A percentile compares a stretch with the other conserved stretches of the same genome.
phyloP scores from a whole-genome alignment of 2,888 invertebrate species.

The Gisinianus flammeolus region DNA sequence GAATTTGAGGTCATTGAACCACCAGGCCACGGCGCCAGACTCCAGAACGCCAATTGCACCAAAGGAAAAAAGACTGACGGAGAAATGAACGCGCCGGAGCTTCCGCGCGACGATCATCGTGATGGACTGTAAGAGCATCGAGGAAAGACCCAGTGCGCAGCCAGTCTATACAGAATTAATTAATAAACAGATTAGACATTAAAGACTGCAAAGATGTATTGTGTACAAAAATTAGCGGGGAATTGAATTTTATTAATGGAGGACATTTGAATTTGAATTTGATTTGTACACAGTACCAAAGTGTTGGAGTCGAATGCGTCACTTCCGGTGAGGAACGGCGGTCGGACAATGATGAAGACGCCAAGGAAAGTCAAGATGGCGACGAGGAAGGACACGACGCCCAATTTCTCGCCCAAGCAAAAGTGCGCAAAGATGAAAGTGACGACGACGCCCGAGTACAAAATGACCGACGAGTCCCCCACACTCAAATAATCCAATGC shows the following conservation, averaged over 20 bases:
- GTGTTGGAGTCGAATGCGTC: background rate
- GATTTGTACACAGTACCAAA: no score
- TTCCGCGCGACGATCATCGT: slow-evolving; percentile 48
- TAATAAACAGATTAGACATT: background rate
- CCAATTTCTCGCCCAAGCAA: slow-evolving; percentile 33
- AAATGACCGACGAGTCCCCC: slow-evolving; percentile 47
- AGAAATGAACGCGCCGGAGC: slow-evolving; percentile 49
- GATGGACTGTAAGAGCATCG: slow-evolving; percentile 45
- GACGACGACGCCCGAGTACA: slow-evolving; percentile 47
- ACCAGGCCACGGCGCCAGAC: slow-evolving; percentile 37
- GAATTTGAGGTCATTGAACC: slow-evolving; percentile 41
- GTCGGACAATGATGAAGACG: slow-evolving; percentile 16
- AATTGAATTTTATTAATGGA: no score
- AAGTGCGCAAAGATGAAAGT: slow-evolving; percentile 45
- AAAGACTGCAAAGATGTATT: no score
- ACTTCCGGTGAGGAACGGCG: slow-evolving; percentile 30
- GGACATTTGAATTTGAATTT: no score
- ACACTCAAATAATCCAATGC: slow-evolving; percentile 48
- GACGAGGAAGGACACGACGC: slow-evolving; percentile 14
- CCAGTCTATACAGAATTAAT: slow-evolving; percentile 43
- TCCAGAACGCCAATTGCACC: slow-evolving; percentile 49
- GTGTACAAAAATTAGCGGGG: no score
- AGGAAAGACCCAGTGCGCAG: slow-evolving; percentile 41
- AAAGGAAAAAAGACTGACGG: slow-evolving; percentile 44
- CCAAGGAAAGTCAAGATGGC: slow-evolving; percentile 24